Base-by-base conservation (phyloP, 2,113 vertebrate genomes). In the Ellobius talpinus region DNA sequence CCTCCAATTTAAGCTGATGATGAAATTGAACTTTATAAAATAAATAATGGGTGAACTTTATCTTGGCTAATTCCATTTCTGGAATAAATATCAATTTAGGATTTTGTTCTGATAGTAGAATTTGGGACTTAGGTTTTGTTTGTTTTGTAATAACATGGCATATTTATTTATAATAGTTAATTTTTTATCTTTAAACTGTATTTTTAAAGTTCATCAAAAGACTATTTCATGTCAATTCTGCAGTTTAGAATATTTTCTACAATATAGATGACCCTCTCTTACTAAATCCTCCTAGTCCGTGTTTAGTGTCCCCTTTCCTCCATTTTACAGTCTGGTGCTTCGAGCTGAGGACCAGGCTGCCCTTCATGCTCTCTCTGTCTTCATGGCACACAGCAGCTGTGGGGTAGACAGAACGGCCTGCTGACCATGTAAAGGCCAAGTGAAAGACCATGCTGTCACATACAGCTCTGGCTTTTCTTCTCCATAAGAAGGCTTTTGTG, bases 181-280 rank as follows among this genome's bases (percentile, higher is more conserved):
- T 94, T 90, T 96, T 74, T 87, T 76, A 86, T 72, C 31, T 45
- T 74, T 73, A 79, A 94, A 77, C 89, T 1, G 89, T 74, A 73
- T 97, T 97, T 72, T 31, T 89, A 93, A n/a, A 68, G 93, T 70
- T 91, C 2, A 92, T 5, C 66, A 61, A 47, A 95, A 84, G 78
- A 68, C 36, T 92, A n/a, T 29, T 77, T 81, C 23, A 86, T 94
- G 79, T 33, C 82, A 11, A 24, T 79, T 36, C 45, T 76, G 33
- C 7, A n/a, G 12, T 50, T 14, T 12, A 8, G 19, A 50, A 47
- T 63, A 19, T 47, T 50, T 39, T 58, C 33, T 14, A 42, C 14
- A 42, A 93, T 74, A 52, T 33, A 50, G 82, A 74, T n/a, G 26
- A n/a, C 16, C 9, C 21, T 7, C 7, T 65, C 19, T 33, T 52